Evolutionary conservation across 2,888 invertebrate species (phyloP), one percentile per base, ranked within the genome.

Genomic region (Acleris literana): DNA sequence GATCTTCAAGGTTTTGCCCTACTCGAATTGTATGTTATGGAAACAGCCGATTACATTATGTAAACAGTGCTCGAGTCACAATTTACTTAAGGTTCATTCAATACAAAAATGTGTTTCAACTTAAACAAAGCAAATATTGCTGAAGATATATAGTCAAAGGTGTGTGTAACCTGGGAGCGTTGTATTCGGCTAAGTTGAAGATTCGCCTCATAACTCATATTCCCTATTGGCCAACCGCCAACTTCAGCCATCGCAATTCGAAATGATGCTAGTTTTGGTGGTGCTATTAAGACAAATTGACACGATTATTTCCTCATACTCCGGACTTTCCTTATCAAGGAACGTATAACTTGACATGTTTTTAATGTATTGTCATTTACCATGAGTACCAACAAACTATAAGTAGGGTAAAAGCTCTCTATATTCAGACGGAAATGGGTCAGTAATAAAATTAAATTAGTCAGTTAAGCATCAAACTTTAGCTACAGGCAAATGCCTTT

Each of bases 271-370:
- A 57, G 66, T 66, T 66, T 62, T 43, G 22, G 66, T 56, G 57
- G 57, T 33, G 62, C 57, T 57, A 66, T 65, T 65, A 66, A 62
- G 66, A 66, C 66, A 66, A 66, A 66, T 66, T 66, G 66, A 62
- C 57, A 57, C 46, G 46, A 61, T 66, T 62, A 61, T 57, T 62
- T 66, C 62, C 57, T 58, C 46, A 17, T 18, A 64, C 52, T 58
- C 49, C 17, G 43, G 63, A 56, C 18, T 49, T 20, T 17, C 49
- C 20, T 49, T 49, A 49, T 20, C 11, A 49, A 13, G 13, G 11
- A 39, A 39, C 11, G 39, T 13, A 39, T 39, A 39, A 13, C 39
- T 9, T 20, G 13, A 20, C 17, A 46, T 17, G 17, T 46, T 39
- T 39, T 39, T 39, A 39, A 39, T 39, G 39, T 39, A 39, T 39